Conservation (phyloP, 2,113 vertebrate genomes). For the Miniopterus natalensis region DNA sequence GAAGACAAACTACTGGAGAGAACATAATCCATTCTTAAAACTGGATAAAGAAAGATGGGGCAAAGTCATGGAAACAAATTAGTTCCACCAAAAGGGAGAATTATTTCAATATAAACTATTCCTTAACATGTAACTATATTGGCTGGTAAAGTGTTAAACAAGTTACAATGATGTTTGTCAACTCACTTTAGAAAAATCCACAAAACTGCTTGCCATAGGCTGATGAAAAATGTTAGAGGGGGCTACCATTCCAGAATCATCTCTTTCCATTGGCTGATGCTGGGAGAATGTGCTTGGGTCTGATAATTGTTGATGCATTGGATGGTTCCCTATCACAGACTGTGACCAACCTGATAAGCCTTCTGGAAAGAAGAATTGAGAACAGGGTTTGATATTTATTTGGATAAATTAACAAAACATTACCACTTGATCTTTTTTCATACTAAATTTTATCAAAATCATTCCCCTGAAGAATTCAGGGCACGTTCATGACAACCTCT, state of each 20-base stretch:
- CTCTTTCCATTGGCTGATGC: conserved; percentile 99
- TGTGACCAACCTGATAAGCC: conserved; percentile 99
- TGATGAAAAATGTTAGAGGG: conserved; percentile 98
- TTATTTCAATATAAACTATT: conserved; percentile 62
- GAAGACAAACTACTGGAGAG: not conserved
- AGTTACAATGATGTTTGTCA: conserved; percentile 60
- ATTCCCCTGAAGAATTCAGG: conserved; percentile 34
- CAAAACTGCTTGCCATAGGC: conserved; percentile 96
- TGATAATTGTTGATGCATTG: conserved; percentile 96
- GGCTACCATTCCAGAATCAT: conserved; percentile 98
- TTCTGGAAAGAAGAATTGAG: conserved; percentile 89
- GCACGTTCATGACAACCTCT: not conserved
- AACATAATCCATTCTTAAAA: conserved; percentile 46
- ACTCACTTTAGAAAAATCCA: conserved; percentile 98
- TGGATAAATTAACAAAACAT: conserved; percentile 69
- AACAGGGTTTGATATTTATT: conserved; percentile 69
- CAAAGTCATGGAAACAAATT: conserved; percentile 57
- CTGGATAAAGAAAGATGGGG: not conserved
- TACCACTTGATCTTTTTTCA: conserved; percentile 52
- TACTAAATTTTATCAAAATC: conserved; percentile 66
- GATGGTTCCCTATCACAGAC: conserved; percentile 96
- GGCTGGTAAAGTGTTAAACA: conserved; percentile 52
- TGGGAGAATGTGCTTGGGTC: conserved; percentile 97
- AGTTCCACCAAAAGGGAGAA: conserved; percentile 46
- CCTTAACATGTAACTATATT: conserved; percentile 61